Base-by-base conservation (phyloP, 2,113 vertebrate genomes). In the Eptesicus fuscus region DNA sequence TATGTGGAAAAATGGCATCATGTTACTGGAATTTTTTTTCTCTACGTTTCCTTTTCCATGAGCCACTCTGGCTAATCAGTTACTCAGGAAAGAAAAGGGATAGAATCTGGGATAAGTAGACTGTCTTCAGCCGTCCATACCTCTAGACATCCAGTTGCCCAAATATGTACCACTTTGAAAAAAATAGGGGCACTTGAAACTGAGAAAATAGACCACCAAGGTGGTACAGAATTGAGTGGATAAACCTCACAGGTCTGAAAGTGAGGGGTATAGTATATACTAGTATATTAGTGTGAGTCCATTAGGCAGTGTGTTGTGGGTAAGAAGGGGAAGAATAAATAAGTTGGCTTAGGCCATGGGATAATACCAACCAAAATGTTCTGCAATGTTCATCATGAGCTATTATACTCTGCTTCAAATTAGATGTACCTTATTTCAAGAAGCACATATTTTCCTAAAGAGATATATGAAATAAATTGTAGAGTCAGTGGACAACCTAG, bases 391-490 rank as follows among this genome's bases (percentile, higher is more conserved):
- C 56, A n/a, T 87, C n/a, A 28, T 22, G 7, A 32, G 18, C 9
- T 91, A 9, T n/a, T 69, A n/a, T 82, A 47, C 8, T 42, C 37
- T 73, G n/a, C 44, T 63, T 94, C 47, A 73, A 32, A 44, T 63
- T 30, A 42, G 13, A 13, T 44, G 28, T 18, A 17, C 42, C 32
- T 78, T 80, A 83, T 95, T 85, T 91, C 51, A 85, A 82, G 51
- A 30, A 85, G 18, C 28, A 71, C 44, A 47, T 61, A 42, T 23
- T 92, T 96, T 93, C 59, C 74, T 76, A 22, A 93, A 95, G 71
- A 80, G 47, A 63, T 40, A 44, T 70, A 47, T 56, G 79, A 82
- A 83, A 59, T 70, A 16, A 83, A 53, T 10, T 56, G 8, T 30
- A 53, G 49, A 65, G 23, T 84, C 74, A 53, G 7, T 32, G 30